Conservation (phyloP, 2,888 invertebrate species). For the Aleiodes alternator region DNA sequence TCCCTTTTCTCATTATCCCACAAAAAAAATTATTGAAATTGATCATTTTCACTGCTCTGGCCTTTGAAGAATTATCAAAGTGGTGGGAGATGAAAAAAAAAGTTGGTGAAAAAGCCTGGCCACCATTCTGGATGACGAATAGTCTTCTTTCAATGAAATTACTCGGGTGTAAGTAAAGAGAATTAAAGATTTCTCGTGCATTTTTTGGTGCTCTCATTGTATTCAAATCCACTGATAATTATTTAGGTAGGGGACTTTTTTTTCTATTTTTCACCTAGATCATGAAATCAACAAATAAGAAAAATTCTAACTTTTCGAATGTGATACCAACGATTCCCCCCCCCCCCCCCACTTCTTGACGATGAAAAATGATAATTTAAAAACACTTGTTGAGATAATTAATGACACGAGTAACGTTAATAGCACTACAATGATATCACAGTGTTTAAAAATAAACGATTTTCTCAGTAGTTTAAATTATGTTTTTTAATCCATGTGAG, state of each 20-base stretch:
- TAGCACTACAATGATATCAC: slow-evolving; percentile 16
- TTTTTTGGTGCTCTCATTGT: slow-evolving; percentile 11
- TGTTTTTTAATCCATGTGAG: slow-evolving; percentile 14
- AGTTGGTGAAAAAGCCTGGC: slow-evolving; percentile 52
- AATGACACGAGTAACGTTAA: slow-evolving; percentile 13
- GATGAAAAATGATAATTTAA: slow-evolving; percentile 25
- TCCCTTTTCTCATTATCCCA: slow-evolving; percentile 36
- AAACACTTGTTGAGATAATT: slow-evolving; percentile 32
- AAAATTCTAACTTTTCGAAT: no score
- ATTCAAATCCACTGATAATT: slow-evolving; percentile 25
- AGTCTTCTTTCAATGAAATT: slow-evolving; percentile 72
- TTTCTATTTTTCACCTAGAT: slow-evolving; percentile 19
- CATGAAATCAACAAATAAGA: neutral
- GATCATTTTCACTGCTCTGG: slow-evolving; percentile 25
- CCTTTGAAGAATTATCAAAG: slow-evolving; percentile 26
- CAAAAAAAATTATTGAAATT: slow-evolving; percentile 29
- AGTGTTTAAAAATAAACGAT: slow-evolving; percentile 13
- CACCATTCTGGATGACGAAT: slow-evolving; percentile 69
- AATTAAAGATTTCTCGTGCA: slow-evolving; percentile 69
- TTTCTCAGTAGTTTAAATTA: neutral
- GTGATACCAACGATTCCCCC: neutral
- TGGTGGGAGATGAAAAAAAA: slow-evolving; percentile 43
- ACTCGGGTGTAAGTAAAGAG: slow-evolving; percentile 72
- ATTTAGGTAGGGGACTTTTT: slow-evolving; percentile 24
- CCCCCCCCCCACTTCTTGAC: neutral